These are phyloP conservation scores for Callocephalon fimbriatum DNA, from an alignment of 2,113 vertebrate genomes.

Conservation along the genomic window DNA sequence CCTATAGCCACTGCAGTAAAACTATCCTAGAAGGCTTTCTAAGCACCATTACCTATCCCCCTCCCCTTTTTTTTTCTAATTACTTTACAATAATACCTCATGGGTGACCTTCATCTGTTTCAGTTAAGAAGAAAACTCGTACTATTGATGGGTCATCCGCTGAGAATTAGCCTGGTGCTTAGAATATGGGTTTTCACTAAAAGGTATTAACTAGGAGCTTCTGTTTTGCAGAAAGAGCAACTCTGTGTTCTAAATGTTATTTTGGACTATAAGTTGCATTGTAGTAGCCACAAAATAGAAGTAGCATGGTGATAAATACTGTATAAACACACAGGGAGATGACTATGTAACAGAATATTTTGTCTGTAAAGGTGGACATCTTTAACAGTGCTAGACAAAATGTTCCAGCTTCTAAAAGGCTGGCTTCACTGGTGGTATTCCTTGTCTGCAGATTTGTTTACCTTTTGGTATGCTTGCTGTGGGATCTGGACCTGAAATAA, in stretches of 20 bases:
- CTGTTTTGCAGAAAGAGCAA: background rate
- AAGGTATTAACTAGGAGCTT: background rate
- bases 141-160: background rate
- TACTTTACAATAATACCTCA: background rate
- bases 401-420: background rate
- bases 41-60: background rate
- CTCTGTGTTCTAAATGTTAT: background rate
- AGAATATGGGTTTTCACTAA: background rate
- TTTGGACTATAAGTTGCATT: background rate
- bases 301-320: background rate
- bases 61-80: background rate
- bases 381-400: background rate
- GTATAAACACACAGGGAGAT: background rate
- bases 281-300: background rate
- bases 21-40: background rate
- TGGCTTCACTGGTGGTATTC: background rate
- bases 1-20: background rate
- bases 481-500: slow-evolving; percentile 81
- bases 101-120: background rate
- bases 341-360: background rate
- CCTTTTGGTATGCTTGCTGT: slow-evolving; percentile 85
- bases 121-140: background rate
- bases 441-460: slow-evolving; percentile 36
- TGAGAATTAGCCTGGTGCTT: background rate
- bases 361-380: background rate